Percentiles rank a stretch among this genome's conserved stretches.
Conservation (phyloP, 2,113 vertebrate species). For the Zapus hudsonius region DNA sequence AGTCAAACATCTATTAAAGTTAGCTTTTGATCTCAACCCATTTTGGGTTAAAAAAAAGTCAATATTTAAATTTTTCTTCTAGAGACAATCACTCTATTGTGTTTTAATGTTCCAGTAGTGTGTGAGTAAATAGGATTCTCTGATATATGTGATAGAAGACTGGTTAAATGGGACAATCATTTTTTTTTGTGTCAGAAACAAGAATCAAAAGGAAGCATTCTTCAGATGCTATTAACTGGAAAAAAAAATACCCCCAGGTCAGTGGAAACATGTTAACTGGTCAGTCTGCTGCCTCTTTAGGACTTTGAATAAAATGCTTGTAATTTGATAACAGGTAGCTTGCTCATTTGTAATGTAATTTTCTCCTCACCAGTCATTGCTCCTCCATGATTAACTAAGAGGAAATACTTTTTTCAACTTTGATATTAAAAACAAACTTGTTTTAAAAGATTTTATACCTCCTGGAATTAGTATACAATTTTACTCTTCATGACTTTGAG, state of each 20-base stretch:
- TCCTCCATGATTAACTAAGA: slow-evolving; percentile 74
- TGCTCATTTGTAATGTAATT: slow-evolving; percentile 80
- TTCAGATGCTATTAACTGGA: slow-evolving; percentile 85
- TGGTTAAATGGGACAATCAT: slow-evolving; percentile 85
- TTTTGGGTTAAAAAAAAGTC: slow-evolving; percentile 74
- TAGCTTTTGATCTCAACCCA: slow-evolving; percentile 87
- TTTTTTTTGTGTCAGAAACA: slow-evolving; percentile 87
- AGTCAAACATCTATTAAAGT: slow-evolving; percentile 91
- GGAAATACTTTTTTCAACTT: slow-evolving; percentile 43
- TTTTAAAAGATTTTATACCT: background rate
- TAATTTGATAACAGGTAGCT: slow-evolving; percentile 85
- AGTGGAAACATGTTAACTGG: slow-evolving; percentile 82
- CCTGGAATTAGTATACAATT: background rate
- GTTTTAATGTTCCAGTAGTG: slow-evolving; percentile 82
- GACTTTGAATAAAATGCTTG: slow-evolving; percentile 84
- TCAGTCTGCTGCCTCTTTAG: slow-evolving; percentile 74
- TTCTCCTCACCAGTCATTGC: slow-evolving; percentile 79
- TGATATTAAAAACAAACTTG: background rate
- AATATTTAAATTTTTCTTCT: slow-evolving; percentile 84
- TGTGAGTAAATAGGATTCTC: slow-evolving; percentile 89
- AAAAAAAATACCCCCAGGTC: slow-evolving; percentile 79
- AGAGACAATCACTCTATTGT: slow-evolving; percentile 88
- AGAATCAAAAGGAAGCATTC: slow-evolving; percentile 86
- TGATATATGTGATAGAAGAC: slow-evolving; percentile 84
- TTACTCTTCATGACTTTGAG: background rate